Base-by-base conservation (phyloP, 2,888 invertebrate species). In the Drosophila neonasuta region DNA sequence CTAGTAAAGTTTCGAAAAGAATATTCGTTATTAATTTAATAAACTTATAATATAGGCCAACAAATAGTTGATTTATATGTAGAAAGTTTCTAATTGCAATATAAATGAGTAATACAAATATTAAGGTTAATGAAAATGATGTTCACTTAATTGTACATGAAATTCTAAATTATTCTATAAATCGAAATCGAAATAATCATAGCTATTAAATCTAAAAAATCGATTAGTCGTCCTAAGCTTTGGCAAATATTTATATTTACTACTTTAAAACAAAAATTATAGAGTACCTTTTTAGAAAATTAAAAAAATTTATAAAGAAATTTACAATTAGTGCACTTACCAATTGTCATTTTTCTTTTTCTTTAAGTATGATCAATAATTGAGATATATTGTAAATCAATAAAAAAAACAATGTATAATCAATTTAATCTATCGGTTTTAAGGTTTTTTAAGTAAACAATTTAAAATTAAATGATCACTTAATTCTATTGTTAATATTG, bases 111-210 rank as follows among this genome's bases (percentile, higher is more conserved):
- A 51, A 54, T 36, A 65, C 67, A 57, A 61, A 78, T 48, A 48
- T 65, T 66, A 60, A 77, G 42, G 30, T 57, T 75, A 71, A 51
- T 61, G 36, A 50, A 45, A 34, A 24, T 63, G 63, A 36, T 68
- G 65, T 66, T 77, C 59, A 73, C 59, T 61, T 46, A 66, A 78
- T 67, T 78, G 80, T 72, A 76, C 68, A 80, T 70, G 63, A 77
- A 72, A 85, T 79, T 85, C 77, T 87, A 86, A 86, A 87, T 78
- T 86, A 77, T 71, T 67, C 52, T 71, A 71, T 5, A 79, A 82
- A 68, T 55, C 50, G 32, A 45, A 15, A 64, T 68, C 49, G 51
- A 48, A 20, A 20, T 20, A 20, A 41, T 51, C 41, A 55, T 44
- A 34, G 44, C 20, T 56, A 36, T 36, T n/a, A 36, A n/a, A 56